These are phyloP conservation scores for Cairina moschata DNA, from an alignment of 2,113 vertebrate genomes.

Conservation along the genomic window DNA sequence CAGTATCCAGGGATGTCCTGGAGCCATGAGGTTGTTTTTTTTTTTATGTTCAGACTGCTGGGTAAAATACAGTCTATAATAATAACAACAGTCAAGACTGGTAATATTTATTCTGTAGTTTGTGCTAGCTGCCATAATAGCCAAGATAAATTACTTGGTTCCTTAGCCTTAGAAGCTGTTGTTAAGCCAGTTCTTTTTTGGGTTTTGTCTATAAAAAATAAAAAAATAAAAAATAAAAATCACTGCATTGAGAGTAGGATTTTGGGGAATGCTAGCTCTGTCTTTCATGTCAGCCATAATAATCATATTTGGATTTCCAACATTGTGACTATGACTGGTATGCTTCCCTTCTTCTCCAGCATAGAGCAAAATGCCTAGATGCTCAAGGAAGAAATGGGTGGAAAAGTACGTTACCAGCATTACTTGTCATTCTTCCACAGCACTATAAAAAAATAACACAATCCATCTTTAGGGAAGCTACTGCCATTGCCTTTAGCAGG, in stretches of 20 bases:
- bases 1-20: neutral
- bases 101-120: neutral
- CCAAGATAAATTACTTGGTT: accelerated
- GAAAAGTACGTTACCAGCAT: neutral
- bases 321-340: neutral
- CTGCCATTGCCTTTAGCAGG: neutral
- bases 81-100: neutral
- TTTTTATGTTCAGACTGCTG: neutral
- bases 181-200: neutral
- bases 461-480: accelerated
- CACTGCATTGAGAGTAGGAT: neutral
- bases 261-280: neutral
- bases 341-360: neutral
- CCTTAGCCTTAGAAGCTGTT: neutral
- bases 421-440: neutral
- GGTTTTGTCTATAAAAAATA: neutral
- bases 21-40: neutral
- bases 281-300: neutral
- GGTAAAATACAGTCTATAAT: neutral
- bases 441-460: neutral
- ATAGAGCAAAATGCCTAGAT: neutral
- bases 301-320: neutral
- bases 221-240: neutral
- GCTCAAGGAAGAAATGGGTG: neutral
- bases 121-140: neutral